Percentiles rank a stretch among this genome's conserved stretches.
These are phyloP conservation scores for Drosophila miranda DNA, from an alignment of 1,140 invertebrate species.

Conservation along the genomic window DNA sequence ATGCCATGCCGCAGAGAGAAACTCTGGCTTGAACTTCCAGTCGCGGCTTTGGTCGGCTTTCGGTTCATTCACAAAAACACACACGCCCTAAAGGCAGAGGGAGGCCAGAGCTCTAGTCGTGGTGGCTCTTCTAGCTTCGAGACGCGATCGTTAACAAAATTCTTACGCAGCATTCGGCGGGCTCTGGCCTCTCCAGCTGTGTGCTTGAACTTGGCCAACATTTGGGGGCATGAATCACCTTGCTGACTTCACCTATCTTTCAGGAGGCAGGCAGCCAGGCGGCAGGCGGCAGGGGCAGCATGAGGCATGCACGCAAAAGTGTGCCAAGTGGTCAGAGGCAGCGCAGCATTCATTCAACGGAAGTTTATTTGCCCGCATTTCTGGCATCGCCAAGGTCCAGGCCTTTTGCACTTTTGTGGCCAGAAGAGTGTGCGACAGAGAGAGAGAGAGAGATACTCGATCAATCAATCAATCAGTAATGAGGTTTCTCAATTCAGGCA, in stretches of 20 bases:
- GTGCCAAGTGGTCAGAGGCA: conserved; percentile 72
- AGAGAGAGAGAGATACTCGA: conserved; percentile 33
- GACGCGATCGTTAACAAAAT: conserved; percentile 67
- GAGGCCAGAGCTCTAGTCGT: no score
- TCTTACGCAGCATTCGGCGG: conserved; percentile 62
- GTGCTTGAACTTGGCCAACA: conserved; percentile 74
- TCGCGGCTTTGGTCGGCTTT: conserved; percentile 2
- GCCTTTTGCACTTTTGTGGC: conserved; percentile 37
- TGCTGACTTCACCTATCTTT: neutral
- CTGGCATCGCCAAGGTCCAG: conserved; percentile 65
- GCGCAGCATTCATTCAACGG: conserved; percentile 43
- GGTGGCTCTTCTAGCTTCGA: conserved; percentile 25
- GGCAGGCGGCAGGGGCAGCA: conserved; percentile 37
- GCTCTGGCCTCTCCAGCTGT: conserved; percentile 60
- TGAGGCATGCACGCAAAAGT: conserved; percentile 44
- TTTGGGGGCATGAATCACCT: conserved; percentile 51
- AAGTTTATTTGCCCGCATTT: conserved; percentile 79
- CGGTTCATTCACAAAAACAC: conserved; percentile 79
- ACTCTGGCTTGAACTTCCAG: conserved; percentile 27
- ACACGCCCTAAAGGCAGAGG: conserved; percentile 19
- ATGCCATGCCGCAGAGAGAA: conserved; percentile 45
- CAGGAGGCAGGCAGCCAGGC: conserved; percentile 19
- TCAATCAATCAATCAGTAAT: conserved; percentile 63
- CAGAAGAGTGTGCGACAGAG: neutral
- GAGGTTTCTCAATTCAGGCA: conserved; percentile 47